These are phyloP conservation scores for Lepidothrix coronata DNA, from an alignment of 2,113 vertebrate genomes.

Conservation along the genomic window DNA sequence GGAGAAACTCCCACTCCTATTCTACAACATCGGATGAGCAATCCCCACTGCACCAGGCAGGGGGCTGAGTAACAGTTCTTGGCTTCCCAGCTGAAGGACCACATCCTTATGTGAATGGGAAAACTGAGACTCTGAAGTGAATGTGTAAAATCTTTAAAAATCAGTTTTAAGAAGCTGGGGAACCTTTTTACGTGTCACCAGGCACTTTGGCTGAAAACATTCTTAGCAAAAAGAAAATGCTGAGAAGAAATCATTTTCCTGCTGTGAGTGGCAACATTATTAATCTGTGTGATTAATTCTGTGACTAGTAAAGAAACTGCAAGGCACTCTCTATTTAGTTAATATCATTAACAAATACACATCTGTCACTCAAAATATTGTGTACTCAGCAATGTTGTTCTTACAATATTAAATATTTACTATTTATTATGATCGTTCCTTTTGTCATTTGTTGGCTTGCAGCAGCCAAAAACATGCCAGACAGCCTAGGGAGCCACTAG, in stretches of 20 bases:
- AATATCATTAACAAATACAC: conserved; percentile 32
- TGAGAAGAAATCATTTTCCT: background rate
- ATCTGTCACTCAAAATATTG: conserved; percentile 46
- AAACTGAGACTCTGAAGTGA: background rate
- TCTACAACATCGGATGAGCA: background rate
- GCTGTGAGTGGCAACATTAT: conserved; percentile 39
- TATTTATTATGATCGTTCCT: conserved; percentile 36
- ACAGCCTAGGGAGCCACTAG: background rate
- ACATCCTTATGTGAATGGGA: background rate
- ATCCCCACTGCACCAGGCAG: background rate
- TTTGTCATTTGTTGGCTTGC: conserved; percentile 29
- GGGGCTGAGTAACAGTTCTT: background rate
- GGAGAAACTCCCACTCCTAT: background rate
- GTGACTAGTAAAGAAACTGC: conserved; percentile 48
- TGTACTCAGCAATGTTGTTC: background rate
- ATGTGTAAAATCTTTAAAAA: background rate
- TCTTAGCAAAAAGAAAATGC: background rate
- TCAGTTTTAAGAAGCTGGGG: background rate
- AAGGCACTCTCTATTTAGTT: conserved; percentile 36
- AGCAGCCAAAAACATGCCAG: background rate
- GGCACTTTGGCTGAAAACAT: background rate
- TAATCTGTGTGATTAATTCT: conserved; percentile 62
- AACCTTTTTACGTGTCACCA: background rate
- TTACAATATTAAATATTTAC: conserved; percentile 50
- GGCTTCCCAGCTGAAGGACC: background rate